Evolutionary conservation across 2,113 vertebrate genomes (phyloP).

Genomic region (Pelecanus crispus): DNA sequence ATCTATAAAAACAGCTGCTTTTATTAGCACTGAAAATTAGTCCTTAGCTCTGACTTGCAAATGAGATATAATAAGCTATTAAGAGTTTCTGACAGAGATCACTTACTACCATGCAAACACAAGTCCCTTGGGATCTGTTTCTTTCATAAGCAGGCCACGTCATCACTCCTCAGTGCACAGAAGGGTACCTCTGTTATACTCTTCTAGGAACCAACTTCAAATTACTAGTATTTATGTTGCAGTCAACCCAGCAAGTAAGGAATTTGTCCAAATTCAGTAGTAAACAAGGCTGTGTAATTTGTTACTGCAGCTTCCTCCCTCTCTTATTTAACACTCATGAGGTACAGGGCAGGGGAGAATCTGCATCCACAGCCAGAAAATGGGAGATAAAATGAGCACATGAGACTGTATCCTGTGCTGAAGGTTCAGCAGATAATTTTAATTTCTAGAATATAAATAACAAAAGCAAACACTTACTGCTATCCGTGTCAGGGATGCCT

Average conservation of each 20-base stretch:
- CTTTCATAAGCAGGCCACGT: not conserved
- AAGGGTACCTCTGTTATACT: not conserved
- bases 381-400: not conserved
- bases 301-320: not conserved
- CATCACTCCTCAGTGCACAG: not conserved
- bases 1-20: not conserved
- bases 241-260: not conserved
- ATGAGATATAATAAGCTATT: not conserved
- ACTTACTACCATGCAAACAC: not conserved
- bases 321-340: not conserved
- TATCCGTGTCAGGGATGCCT: conserved; percentile 89
- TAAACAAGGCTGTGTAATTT: not conserved
- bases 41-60: not conserved
- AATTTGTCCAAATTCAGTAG: not conserved
- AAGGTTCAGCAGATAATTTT: not conserved
- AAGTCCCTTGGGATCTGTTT: not conserved
- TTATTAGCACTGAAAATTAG: not conserved
- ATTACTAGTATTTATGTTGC: not conserved
- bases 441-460: not conserved
- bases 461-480: conserved; percentile 78
- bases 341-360: not conserved
- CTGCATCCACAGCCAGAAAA: conserved; percentile 1
- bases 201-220: not conserved
- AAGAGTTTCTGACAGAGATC: not conserved
- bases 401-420: not conserved